Evolutionary conservation across 2,797 vertebrate genomes (phyloP).

Genomic region (Alcedo atthis): DNA sequence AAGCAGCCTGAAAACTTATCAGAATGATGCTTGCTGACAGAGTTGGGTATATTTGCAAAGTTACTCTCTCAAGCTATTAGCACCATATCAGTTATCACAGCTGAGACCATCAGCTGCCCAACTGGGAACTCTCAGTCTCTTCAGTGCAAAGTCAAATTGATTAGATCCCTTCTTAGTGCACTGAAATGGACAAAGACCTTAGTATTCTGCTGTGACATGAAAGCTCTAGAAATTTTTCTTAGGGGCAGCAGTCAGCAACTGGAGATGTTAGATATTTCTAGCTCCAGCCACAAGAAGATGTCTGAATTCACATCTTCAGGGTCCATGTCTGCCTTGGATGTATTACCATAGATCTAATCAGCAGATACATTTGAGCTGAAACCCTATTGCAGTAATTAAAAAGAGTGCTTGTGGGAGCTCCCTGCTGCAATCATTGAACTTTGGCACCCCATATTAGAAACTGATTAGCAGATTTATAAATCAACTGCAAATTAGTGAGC

Average conservation of each 20-base stretch:
- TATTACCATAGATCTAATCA: not conserved
- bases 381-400: not conserved
- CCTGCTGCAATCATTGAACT: not conserved
- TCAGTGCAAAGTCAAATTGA: not conserved
- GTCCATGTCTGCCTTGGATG: not conserved
- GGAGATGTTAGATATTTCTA: not conserved
- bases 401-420: not conserved
- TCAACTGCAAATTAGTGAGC: not conserved
- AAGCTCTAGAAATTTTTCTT: constrained; percentile 1
- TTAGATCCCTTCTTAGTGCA: not conserved
- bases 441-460: not conserved
- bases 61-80: not conserved
- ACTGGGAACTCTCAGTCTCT: not conserved
- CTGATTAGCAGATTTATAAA: not conserved
- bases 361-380: not conserved
- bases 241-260: not conserved
- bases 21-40: not conserved
- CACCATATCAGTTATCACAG: not conserved
- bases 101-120: not conserved
- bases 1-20: not conserved
- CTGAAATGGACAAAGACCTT: not conserved
- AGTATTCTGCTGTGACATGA: not conserved
- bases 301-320: not conserved
- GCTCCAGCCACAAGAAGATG: not conserved
- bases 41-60: not conserved